Percentiles rank a stretch among this genome's conserved stretches.
These are phyloP conservation scores for Tetrax tetrax DNA, from an alignment of 2,113 vertebrate genomes.

Conservation along the genomic window DNA sequence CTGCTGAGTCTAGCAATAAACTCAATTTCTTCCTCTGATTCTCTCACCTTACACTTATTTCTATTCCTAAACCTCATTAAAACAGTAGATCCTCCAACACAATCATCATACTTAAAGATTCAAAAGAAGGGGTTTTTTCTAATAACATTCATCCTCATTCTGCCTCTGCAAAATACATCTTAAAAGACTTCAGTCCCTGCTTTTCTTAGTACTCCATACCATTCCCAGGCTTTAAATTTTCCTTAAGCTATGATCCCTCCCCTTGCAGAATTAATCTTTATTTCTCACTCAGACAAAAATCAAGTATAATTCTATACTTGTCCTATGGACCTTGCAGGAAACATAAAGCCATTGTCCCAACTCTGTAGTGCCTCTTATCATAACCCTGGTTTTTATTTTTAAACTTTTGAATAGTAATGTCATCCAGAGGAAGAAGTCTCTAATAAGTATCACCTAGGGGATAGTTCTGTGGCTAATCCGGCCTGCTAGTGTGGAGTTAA, in stretches of 20 bases:
- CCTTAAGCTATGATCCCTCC: background rate
- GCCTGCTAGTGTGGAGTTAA: background rate
- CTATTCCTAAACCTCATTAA: background rate
- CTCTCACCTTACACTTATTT: background rate
- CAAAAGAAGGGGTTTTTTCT: background rate
- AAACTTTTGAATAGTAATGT: background rate
- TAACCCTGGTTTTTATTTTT: background rate
- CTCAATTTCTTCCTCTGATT: background rate
- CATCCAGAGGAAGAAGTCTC: background rate
- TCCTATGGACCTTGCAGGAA: background rate
- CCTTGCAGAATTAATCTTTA: background rate
- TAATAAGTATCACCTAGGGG: background rate
- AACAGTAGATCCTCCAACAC: background rate
- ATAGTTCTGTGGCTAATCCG: background rate
- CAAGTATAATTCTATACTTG: background rate
- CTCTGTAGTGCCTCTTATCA: background rate
- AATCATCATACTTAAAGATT: background rate
- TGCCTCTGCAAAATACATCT: background rate
- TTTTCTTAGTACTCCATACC: background rate
- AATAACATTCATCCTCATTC: background rate
- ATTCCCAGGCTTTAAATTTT: background rate
- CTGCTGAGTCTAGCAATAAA: background rate
- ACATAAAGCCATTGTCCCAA: background rate
- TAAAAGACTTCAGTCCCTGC: background rate
- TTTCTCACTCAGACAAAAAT: background rate